A percentile compares a stretch with the other conserved stretches of the same genome.
Conservation (phyloP, 1,140 invertebrate genomes). For the Drosophila kanapiae region DNA sequence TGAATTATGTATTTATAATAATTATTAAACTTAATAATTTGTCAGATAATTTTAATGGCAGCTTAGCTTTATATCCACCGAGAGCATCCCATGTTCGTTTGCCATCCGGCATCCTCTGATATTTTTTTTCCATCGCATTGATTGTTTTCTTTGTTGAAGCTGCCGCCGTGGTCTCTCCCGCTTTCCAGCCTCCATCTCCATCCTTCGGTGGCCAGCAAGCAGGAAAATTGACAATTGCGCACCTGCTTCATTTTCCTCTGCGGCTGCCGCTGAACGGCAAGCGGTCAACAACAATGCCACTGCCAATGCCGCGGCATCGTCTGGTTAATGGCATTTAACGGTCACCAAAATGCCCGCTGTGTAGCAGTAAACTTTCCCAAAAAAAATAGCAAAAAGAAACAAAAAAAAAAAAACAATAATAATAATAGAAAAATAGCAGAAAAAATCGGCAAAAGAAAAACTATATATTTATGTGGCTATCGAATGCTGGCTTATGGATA, state of each 20-base stretch:
- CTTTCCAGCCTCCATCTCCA: constrained; percentile 9
- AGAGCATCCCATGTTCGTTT: constrained; percentile 47
- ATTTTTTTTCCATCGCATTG: constrained; percentile 54
- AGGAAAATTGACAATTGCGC: constrained; percentile 82
- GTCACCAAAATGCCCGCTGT: constrained; percentile 77
- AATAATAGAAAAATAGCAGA: constrained; percentile 33
- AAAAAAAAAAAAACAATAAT: constrained; percentile 24
- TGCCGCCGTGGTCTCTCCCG: constrained; percentile 14
- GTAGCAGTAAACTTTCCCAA: constrained; percentile 80
- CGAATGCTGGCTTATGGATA: constrained; percentile 38
- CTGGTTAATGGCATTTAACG: constrained; percentile 83
- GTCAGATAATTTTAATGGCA: too few relatives aligned
- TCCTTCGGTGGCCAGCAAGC: constrained; percentile 46
- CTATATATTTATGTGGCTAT: constrained; percentile 47
- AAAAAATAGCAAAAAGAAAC: constrained; percentile 41
- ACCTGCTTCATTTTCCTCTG: constrained; percentile 79
- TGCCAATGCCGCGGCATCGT: constrained; percentile 72
- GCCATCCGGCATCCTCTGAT: too few relatives aligned
- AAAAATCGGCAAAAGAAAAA: constrained; percentile 30
- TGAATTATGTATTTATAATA: too few relatives aligned
- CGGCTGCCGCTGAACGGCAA: constrained; percentile 42
- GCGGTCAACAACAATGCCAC: constrained; percentile 68
- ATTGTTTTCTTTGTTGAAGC: constrained; percentile 71
- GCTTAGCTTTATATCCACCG: neutral
- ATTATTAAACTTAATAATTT: too few relatives aligned